Evolutionary conservation across 1,140 invertebrate genomes (phyloP), one percentile per base, ranked within the genome.

Genomic region (Ips typographus): DNA sequence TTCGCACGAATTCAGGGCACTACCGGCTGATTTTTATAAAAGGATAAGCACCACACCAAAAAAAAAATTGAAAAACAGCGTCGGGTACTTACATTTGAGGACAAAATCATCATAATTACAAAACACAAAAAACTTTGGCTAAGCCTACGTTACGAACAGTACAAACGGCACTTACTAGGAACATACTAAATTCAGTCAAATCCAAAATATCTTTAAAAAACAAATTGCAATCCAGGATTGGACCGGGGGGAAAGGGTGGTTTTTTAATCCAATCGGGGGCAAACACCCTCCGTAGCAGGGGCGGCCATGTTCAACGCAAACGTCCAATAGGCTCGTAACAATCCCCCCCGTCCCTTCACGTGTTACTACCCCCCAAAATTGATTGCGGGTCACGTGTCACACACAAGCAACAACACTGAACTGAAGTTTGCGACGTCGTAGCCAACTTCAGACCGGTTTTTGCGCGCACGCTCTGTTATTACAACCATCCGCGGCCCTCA

Each of bases 61-160:
- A 64, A 70, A 52, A 65, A 70, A 58, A 62, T 66, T 40, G 22
- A 22, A 22, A 22, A 22, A 22, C 22, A 22, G 22, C 22, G 22
- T 22, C 22, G 22, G 22, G 22, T 71, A 71, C 69, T 71, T 71
- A 71, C 62, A 66, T 71, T 71, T 71, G 69, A 71, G 69, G 69
- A 65, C 69, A 71, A 71, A 66, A 71, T 71, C 69, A 71, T 71
- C 69, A 71, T 71, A 71, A 70, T 52, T 71, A 71, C 38, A 65
- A 65, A 49, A 40, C 62, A 66, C 58, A 65, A 66, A 53, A 65
- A 65, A 61, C 52, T 64, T 42, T 65, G 40, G 39, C 58, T 62
- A 71, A 71, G 47, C 53, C 63, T 62, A 71, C 57, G 38, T 22
- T 22, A 22, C 8, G 53, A 56, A 56, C 61, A 65, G 43, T 61